Evolutionary conservation across 2,888 invertebrate species (phyloP).

Genomic region (Alentia gelatinosa): DNA sequence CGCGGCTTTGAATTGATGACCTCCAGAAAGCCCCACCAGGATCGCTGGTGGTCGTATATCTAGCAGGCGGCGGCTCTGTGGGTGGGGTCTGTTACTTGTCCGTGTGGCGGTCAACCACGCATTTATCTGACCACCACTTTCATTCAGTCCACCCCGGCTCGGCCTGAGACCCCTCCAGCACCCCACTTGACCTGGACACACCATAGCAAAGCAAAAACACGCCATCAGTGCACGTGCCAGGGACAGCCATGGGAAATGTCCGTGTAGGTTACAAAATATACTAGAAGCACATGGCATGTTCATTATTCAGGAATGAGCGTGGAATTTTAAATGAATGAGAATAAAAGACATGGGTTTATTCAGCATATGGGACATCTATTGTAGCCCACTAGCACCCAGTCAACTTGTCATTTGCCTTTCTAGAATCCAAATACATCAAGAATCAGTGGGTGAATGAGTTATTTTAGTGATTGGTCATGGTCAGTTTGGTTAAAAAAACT

Average conservation of each 20-base stretch:
- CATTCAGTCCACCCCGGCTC: not conserved
- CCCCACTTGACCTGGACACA: not conserved
- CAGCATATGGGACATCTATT: too few relatives aligned
- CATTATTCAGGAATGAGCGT: too few relatives aligned
- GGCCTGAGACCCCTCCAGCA: not conserved
- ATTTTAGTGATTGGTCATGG: too few relatives aligned
- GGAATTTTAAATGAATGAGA: too few relatives aligned
- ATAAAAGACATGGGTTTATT: too few relatives aligned
- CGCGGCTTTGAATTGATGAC: not conserved
- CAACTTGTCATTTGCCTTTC: too few relatives aligned
- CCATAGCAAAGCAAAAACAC: not conserved
- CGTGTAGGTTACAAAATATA: too few relatives aligned
- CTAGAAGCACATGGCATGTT: too few relatives aligned
- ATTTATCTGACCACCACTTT: not conserved
- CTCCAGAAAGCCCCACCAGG: conserved; percentile 8
- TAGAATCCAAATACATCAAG: too few relatives aligned
- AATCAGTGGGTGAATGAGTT: too few relatives aligned
- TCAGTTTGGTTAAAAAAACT: too few relatives aligned
- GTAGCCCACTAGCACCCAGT: too few relatives aligned
- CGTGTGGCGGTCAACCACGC: not conserved
- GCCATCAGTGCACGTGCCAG: not conserved
- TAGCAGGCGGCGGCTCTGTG: not conserved
- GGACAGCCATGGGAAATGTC: not conserved
- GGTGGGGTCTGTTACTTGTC: conserved; percentile 20
- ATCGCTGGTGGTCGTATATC: conserved; percentile 8